Evolutionary conservation across 37 sponge, comb jelly and placozoan species (phyloP).

Genomic region (Chondrilla cf. caribensis): DNA sequence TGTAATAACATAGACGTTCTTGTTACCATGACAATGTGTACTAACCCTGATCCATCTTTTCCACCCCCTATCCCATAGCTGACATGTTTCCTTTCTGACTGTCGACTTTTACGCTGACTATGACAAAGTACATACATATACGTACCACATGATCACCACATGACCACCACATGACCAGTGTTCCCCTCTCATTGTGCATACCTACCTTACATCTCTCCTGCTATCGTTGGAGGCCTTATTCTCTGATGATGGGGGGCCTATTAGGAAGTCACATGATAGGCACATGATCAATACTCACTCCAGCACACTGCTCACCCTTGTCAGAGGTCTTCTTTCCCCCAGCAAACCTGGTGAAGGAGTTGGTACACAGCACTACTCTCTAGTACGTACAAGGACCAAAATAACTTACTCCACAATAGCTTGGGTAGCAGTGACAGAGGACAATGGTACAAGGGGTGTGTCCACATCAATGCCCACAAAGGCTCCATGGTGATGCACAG

Average conservation of each 20-base stretch:
- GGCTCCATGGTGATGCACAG: neutral
- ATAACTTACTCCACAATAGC: slow-evolving; percentile 45
- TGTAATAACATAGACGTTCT: neutral
- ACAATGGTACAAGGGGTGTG: slow-evolving; percentile 15
- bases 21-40: no score
- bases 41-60: slow-evolving; percentile 52
- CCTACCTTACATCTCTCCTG: neutral
- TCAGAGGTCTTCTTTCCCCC: no score
- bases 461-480: slow-evolving; percentile 25
- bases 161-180: neutral
- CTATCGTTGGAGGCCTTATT: neutral
- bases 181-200: neutral
- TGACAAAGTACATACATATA: neutral
- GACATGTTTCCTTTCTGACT: slow-evolving; percentile 43
- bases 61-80: slow-evolving; percentile 65
- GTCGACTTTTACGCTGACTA: slow-evolving; percentile 17
- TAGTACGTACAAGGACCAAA: neutral
- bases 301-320: no score
- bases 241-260: neutral
- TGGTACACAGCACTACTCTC: no score
- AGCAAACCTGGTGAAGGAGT: no score
- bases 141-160: neutral
- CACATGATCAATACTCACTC: no score
- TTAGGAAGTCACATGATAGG: no score
- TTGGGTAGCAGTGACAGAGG: slow-evolving; percentile 51